Conservation (phyloP, 92 coral and sea anemone species). For the Epizoanthus rinbou region DNA sequence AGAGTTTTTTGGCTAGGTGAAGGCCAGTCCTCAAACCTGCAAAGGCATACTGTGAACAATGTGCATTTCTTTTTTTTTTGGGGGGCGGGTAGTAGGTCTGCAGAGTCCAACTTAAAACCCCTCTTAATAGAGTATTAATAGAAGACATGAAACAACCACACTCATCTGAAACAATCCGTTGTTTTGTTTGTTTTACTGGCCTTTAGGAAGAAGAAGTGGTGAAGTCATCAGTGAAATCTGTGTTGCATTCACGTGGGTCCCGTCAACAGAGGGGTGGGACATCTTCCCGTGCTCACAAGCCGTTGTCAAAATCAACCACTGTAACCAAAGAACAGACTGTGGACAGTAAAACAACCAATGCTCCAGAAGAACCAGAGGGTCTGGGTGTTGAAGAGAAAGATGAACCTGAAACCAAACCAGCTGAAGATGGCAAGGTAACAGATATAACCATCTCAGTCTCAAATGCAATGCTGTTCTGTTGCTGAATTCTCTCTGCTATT, state of each 20-base stretch:
- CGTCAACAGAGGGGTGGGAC: constrained; percentile 38
- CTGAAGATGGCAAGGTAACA: constrained; percentile 31
- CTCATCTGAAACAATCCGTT: background rate
- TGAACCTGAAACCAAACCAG: constrained; percentile 12
- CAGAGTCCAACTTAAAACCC: too few species aligned
- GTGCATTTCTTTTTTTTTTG: too few species aligned
- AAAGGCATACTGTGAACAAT: too few species aligned
- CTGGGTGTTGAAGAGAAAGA: background rate
- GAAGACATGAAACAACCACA: background rate
- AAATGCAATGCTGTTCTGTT: too few species aligned
- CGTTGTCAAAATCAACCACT: background rate
- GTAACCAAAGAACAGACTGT: constrained; percentile 13
- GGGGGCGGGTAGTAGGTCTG: too few species aligned
- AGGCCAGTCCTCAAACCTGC: too few species aligned
- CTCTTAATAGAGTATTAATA: too few species aligned
- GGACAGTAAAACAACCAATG: constrained; percentile 7
- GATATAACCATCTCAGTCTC: background rate
- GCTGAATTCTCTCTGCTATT: too few species aligned
- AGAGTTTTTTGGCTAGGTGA: too few species aligned
- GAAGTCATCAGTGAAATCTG: constrained; percentile 24
- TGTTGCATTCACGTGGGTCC: constrained; percentile 31
- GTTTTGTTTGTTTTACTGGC: background rate
- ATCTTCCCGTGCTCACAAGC: constrained; percentile 31
- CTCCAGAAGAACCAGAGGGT: background rate
- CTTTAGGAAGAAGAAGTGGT: constrained; percentile 30